These are phyloP conservation scores for Stercorarius parasiticus DNA, from an alignment of 2,113 vertebrate genomes.

Conservation along the genomic window DNA sequence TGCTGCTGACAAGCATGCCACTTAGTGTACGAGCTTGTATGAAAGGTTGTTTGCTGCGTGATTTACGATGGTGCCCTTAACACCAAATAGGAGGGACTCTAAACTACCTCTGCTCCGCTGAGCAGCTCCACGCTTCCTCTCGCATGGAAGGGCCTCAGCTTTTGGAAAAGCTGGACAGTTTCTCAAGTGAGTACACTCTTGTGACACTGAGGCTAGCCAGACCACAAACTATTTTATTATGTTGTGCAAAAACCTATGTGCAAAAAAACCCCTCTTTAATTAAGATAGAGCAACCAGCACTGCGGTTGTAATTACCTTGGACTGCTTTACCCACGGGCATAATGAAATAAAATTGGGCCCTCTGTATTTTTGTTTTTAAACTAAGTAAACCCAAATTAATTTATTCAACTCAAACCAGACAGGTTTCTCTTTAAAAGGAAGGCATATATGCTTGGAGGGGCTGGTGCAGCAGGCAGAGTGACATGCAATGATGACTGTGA, in stretches of 20 bases:
- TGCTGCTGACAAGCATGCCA: conserved; percentile 48
- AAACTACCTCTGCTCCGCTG: conserved; percentile 7
- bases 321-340: conserved; percentile 56
- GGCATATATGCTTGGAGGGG: conserved; percentile 14
- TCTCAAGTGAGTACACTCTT: conserved; percentile 30
- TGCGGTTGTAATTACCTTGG: conserved; percentile 45
- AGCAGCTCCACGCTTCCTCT: conserved; percentile 8
- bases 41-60: neutral
- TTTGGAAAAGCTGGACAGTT: conserved; percentile 49
- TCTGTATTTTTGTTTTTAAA: conserved; percentile 64
- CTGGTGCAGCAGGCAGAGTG: conserved; percentile 28
- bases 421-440: conserved; percentile 70
- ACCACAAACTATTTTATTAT: conserved; percentile 62
- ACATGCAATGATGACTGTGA: conserved; percentile 60
- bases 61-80: conserved; percentile 22
- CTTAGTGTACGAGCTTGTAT: neutral
- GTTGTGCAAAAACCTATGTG: conserved; percentile 51
- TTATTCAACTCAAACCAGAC: conserved; percentile 57
- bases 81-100: conserved; percentile 5
- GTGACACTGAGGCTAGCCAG: conserved; percentile 61
- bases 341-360: conserved; percentile 63
- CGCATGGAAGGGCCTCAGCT: conserved; percentile 22
- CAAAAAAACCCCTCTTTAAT: conserved; percentile 49
- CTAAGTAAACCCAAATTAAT: conserved; percentile 68
- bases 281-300: conserved; percentile 59